Percentiles rank a stretch among this genome's conserved stretches.
These are phyloP conservation scores for Echiichthys vipera DNA, from an alignment of 2,797 vertebrate species.

Conservation along the genomic window DNA sequence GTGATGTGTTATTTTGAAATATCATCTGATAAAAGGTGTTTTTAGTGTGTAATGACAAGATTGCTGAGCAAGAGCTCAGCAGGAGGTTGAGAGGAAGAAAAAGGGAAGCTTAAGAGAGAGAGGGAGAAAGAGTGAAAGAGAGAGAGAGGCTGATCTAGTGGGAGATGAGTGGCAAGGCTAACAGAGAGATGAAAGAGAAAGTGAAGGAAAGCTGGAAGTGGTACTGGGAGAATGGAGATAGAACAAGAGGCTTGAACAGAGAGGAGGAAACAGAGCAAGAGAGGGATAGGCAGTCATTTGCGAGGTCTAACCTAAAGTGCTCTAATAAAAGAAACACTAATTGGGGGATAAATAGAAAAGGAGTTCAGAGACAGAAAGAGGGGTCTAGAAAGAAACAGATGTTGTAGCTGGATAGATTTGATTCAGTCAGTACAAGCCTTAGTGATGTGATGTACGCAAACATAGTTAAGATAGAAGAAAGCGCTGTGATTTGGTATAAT, in stretches of 20 bases:
- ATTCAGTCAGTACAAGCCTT: conserved; percentile 9
- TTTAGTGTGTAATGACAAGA: conserved; percentile 60
- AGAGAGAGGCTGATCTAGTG: conserved; percentile 24
- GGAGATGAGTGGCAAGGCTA: conserved; percentile 45
- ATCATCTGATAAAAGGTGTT: conserved; percentile 56
- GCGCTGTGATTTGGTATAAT: not conserved
- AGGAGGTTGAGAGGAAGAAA: conserved; percentile 30
- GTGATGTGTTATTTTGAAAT: conserved; percentile 30
- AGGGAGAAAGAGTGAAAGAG: not conserved
- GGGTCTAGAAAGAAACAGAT: conserved; percentile 21
- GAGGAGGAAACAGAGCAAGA: conserved; percentile 17
- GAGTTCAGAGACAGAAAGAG: conserved; percentile 13
- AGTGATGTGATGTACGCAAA: conserved; percentile 14
- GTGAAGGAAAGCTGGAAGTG: conserved; percentile 50
- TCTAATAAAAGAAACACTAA: conserved; percentile 58
- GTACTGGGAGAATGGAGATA: conserved; percentile 15
- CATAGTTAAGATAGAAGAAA: not conserved
- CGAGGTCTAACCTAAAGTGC: conserved; percentile 38
- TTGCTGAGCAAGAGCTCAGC: conserved; percentile 47
- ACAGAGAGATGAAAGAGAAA: conserved; percentile 61
- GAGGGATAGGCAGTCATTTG: not conserved
- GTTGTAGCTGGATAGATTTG: conserved; percentile 10
- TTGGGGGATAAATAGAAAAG: conserved; percentile 38
- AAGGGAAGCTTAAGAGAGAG: not conserved
- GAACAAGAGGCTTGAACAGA: conserved; percentile 32